Base-by-base conservation (phyloP, 2,113 vertebrate genomes). In the Urocynchramus pylzowi region DNA sequence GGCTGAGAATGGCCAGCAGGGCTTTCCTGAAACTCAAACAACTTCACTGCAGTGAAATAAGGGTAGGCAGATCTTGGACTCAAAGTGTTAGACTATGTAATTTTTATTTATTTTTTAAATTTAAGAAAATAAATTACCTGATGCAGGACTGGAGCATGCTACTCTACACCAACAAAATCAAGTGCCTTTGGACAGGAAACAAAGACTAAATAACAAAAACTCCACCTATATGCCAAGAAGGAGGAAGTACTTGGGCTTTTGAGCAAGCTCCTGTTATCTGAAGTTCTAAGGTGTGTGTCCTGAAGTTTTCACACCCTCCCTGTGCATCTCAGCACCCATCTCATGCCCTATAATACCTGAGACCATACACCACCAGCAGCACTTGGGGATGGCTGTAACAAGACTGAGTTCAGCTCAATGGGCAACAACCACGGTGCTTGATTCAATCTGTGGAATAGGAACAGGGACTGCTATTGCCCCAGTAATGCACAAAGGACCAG, bases 301-400 rank as follows among this genome's bases (percentile, higher is more conserved):
- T 24, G 22, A 65, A 37, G 37, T 5, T 42, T 76, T 59, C 3
- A 2, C 21, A 70, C 30, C 42, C 70, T 64, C 24, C 13, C 41
- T 71, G 86, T 3, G 4, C 49, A 71, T 13, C 35, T 84, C 70
- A 76, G 57, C 78, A 68, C 53, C 14, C 75, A 75, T 35, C 35
- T 50, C 52, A 10, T 14, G 37, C 10, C 54, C 44, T 68, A 0
- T 0, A 41, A 70, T 22, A 37, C n/a, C 42, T n/a, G 47, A 94
- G 81, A 67, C 26, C 24, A 12, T 1, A 24, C 14, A 24, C 0
- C 42, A 75, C 47, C 70, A 59, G 11, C 0, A 0, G 23, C 56
- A 60, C 22, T 42, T 2, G 0, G 44, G 14, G 12, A 27, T 3
- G 37, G 26, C 60, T 21, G 18, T 26, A 49, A 45, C 18, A 59